Percentiles rank a stretch among this genome's conserved stretches.
Evolutionary conservation across 2,888 invertebrate genomes (phyloP).

Genomic region (Esperia sulphurella): DNA sequence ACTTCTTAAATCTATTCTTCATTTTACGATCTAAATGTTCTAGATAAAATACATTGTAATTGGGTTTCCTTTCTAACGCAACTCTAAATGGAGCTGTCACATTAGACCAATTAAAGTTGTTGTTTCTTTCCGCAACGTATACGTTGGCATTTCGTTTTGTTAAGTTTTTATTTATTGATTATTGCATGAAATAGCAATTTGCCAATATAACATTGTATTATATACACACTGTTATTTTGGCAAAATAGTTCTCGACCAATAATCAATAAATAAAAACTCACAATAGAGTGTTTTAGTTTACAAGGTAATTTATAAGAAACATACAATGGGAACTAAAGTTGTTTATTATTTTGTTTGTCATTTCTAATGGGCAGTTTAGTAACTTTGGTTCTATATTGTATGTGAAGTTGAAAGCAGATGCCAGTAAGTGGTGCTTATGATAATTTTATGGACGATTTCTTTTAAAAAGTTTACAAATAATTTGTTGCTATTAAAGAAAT

Average conservation of each 20-base stretch:
- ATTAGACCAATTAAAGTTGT: slow-evolving; percentile 8
- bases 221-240: too few species aligned
- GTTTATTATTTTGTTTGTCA: slow-evolving; percentile 9
- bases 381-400: slow-evolving; percentile 7
- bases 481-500: neutral
- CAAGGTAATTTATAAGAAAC: slow-evolving; percentile 6
- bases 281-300: neutral
- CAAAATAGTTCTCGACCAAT: neutral
- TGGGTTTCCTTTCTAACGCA: too few species aligned
- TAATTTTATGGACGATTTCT: slow-evolving; percentile 3
- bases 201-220: neutral
- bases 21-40: too few species aligned
- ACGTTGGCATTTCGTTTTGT: slow-evolving; percentile 8
- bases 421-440: slow-evolving; percentile 6
- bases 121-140: slow-evolving; percentile 13
- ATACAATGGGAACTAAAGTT: slow-evolving; percentile 6
- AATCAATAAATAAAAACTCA: neutral
- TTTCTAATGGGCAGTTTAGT: slow-evolving; percentile 13
- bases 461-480: neutral
- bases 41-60: too few species aligned
- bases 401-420: slow-evolving; percentile 7
- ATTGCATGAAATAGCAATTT: too few species aligned
- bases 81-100: neutral
- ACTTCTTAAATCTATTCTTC: too few species aligned
- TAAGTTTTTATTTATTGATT: slow-evolving; percentile 5